phyloP scores from a whole-genome alignment of 1,140 invertebrate species.

The Macrosteles quadrilineatus region DNA sequence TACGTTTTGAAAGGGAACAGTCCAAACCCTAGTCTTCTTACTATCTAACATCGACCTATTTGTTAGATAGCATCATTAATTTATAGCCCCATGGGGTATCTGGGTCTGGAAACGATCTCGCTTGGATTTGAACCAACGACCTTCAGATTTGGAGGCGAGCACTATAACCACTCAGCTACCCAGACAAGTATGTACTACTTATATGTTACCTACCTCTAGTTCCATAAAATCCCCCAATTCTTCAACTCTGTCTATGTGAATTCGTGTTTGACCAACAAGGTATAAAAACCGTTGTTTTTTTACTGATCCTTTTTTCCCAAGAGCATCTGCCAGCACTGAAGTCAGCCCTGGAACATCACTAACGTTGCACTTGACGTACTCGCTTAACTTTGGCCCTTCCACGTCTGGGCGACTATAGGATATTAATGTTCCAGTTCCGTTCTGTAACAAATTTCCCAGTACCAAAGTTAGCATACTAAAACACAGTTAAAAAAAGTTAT shows the following conservation, averaged over 20 bases:
- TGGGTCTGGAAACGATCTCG: no score
- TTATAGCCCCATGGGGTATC: no score
- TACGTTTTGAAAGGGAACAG: no score
- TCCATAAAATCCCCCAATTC: slow-evolving; percentile 85
- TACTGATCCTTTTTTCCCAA: slow-evolving; percentile 67
- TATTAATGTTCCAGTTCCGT: slow-evolving; percentile 65
- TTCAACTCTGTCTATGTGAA: slow-evolving; percentile 85
- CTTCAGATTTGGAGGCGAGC: no score
- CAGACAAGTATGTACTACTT: no score
- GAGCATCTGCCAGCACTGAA: slow-evolving; percentile 55
- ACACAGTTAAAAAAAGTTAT: slow-evolving; percentile 20
- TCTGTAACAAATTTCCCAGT: slow-evolving; percentile 45
- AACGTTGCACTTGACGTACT: slow-evolving; percentile 48
- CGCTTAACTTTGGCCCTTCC: slow-evolving; percentile 66
- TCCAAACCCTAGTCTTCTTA: no score
- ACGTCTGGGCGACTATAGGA: slow-evolving; percentile 73
- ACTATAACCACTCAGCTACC: no score
- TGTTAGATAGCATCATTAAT: no score
- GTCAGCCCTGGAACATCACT: slow-evolving; percentile 49
- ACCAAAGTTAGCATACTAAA: not conserved
- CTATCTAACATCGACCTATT: no score
- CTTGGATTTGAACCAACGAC: no score
- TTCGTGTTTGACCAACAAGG: slow-evolving; percentile 78
- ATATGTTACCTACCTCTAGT: slow-evolving; percentile 75
- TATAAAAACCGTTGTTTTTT: slow-evolving; percentile 75